phyloP scores from a whole-genome alignment of 2,113 vertebrate species.

The Rhadina sibilatrix region DNA sequence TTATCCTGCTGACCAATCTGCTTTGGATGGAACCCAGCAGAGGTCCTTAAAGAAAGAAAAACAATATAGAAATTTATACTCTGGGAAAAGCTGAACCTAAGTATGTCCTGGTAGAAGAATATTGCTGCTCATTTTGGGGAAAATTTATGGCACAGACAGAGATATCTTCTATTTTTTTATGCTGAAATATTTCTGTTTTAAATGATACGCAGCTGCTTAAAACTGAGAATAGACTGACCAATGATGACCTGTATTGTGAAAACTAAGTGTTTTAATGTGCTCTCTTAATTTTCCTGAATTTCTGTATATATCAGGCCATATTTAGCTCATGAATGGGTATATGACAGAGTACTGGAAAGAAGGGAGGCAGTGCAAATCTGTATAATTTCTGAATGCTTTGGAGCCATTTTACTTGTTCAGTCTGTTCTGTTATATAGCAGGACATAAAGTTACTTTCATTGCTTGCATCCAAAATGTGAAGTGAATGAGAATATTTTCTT shows the following conservation, averaged over 20 bases:
- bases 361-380: neutral
- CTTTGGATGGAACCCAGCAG: neutral
- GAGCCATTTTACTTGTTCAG: neutral
- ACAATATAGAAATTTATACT: neutral
- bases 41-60: neutral
- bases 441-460: neutral
- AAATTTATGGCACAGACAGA: neutral
- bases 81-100: neutral
- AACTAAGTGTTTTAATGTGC: neutral
- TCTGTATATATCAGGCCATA: neutral
- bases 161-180: neutral
- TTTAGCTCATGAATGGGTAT: neutral
- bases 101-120: neutral
- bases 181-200: neutral
- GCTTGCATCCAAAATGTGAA: neutral
- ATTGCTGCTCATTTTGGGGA: neutral
- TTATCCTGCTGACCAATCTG: neutral
- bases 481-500: neutral
- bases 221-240: neutral
- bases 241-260: neutral
- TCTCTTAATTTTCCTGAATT: neutral
- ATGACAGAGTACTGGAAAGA: neutral
- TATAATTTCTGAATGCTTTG: neutral
- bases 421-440: neutral
- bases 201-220: neutral